Conservation (phyloP, 2,113 vertebrate genomes). For the Pseudorectes ferrugineus region DNA sequence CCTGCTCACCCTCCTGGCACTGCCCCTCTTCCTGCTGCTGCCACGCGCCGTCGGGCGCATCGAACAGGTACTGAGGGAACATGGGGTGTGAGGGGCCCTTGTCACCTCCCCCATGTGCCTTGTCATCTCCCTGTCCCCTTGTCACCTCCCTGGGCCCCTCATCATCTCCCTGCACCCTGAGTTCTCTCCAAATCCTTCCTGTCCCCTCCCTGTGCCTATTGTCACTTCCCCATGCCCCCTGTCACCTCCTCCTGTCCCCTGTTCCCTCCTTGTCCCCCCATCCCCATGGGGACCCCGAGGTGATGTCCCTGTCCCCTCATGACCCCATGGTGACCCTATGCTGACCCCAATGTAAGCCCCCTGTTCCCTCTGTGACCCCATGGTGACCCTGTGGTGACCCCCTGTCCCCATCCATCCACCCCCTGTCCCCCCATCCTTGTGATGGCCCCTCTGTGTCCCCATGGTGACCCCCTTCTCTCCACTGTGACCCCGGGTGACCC, state of each 20-base stretch:
- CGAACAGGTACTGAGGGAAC: neutral
- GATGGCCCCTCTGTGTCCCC: neutral
- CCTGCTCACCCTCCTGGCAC: neutral
- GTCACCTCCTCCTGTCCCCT: neutral
- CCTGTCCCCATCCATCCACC: neutral
- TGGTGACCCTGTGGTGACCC: too few species aligned
- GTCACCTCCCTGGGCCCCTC: neutral
- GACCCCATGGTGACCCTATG: neutral
- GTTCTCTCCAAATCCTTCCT: neutral
- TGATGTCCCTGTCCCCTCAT: too few species aligned
- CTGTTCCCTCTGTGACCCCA: neutral
- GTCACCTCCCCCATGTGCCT: neutral
- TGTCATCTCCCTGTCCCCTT: neutral
- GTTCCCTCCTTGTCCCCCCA: neutral
- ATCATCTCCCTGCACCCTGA: neutral
- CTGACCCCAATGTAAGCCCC: neutral
- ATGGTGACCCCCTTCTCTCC: neutral
- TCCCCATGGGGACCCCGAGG: rapidly evolving
- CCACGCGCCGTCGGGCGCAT: rapidly evolving
- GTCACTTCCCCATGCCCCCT: neutral
- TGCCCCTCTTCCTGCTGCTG: neutral
- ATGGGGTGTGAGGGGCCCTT: neutral
- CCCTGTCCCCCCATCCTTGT: neutral
- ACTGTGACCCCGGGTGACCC: neutral
- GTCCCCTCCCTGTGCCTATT: neutral